Base-by-base conservation (phyloP, 2,888 invertebrate genomes). In the Campoletis raptor region DNA sequence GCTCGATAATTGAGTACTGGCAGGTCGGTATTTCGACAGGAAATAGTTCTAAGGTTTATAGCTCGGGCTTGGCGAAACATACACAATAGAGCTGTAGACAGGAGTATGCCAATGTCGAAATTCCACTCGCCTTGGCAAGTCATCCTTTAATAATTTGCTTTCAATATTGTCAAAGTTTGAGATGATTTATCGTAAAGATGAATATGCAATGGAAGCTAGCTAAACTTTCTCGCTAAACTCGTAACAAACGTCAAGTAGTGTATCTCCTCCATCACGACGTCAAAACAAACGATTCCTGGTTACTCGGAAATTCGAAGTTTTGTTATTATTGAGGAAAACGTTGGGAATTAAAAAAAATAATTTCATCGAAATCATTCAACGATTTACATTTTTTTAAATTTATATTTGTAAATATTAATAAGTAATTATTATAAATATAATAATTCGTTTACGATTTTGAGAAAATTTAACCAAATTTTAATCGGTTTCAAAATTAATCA, bases 1-100 rank as follows among this genome's bases (percentile, higher is more conserved):
- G 76, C 69, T 61, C 82, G 79, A 78, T 85, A 85, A 85, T 85
- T 82, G 85, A 82, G 69, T 79, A 82, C 69, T n/a, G 85, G 79
- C 74, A 69, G 82, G 52, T 73, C 24, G 81, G 64, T 74, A 79
- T 73, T 79, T 69, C 81, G 78, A 30, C 52, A 74, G 74, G 74
- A 82, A 82, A 82, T 79, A 78, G 52, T 66, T 77, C 78, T 30
- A 21, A 52, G 42, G 30, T 66, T 64, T 66, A 61, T 18, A n/a
- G 30, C 67, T 48, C 37, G 42, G 61, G 52, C 48, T 42, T 6
- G n/a, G 42, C 30, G 73, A 36, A 61, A 36, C 66, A 30, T 30
- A 67, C 48, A 85, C 77, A 70, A 73, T 45, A 24, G 74, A 72
- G 66, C n/a, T 6, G 15, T 24, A 45, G 57, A 21, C 24, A 37